Evolutionary conservation across 2,888 invertebrate genomes (phyloP).

Genomic region (Machimus atricapillus): DNA sequence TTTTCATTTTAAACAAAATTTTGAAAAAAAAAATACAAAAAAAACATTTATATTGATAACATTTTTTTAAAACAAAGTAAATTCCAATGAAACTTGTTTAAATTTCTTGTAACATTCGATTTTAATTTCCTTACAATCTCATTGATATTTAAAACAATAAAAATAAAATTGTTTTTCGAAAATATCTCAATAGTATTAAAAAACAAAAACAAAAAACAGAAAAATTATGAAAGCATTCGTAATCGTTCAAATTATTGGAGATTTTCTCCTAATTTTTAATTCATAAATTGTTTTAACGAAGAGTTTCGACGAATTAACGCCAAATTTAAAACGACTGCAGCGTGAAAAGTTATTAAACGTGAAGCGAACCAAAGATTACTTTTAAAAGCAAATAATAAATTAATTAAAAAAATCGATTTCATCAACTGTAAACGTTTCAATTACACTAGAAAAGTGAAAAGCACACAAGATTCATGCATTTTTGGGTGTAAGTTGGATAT

Average conservation of each 20-base stretch:
- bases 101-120: conserved; percentile 42
- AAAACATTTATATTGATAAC: conserved; percentile 44
- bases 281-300: not conserved
- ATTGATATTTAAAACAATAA: conserved; percentile 27
- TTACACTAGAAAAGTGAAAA: conserved; percentile 2
- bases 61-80: conserved; percentile 42
- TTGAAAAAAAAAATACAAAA: conserved; percentile 46
- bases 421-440: conserved; percentile 27
- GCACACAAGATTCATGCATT: not conserved
- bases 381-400: conserved; percentile 14
- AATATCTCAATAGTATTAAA: conserved; percentile 42
- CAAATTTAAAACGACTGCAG: conserved; percentile 13
- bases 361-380: conserved; percentile 25
- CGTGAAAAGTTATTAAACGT: not conserved
- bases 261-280: not conserved
- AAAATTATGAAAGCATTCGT: conserved; percentile 21
- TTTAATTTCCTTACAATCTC: not conserved
- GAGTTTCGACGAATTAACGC: not conserved
- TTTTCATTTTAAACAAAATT: conserved; percentile 47
- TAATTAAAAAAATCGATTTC: not conserved
- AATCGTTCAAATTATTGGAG: not conserved
- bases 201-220: not conserved
- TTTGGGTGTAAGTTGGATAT: conserved; percentile 1
- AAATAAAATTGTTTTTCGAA: conserved; percentile 22
- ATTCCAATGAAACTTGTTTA: conserved; percentile 42